These are phyloP conservation scores for Anthoscopus minutus DNA, from an alignment of 2,113 vertebrate genomes.

Conservation along the genomic window DNA sequence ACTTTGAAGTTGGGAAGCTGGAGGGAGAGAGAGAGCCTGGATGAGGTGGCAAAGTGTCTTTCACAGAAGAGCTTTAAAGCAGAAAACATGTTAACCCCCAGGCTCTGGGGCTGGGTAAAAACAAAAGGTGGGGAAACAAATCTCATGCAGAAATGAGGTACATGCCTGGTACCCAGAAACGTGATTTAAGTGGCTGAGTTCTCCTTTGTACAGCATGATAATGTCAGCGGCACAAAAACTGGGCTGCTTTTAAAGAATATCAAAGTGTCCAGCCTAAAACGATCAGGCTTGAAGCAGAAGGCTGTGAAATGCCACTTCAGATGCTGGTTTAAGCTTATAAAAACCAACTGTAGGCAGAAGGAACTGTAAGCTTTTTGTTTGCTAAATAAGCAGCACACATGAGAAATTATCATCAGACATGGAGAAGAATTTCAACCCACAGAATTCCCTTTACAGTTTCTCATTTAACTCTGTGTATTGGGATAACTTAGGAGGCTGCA, in stretches of 20 bases:
- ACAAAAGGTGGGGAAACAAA: neutral
- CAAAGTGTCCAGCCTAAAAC: neutral
- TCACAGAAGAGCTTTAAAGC: constrained; percentile 20
- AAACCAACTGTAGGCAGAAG: neutral
- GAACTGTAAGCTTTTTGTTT: neutral
- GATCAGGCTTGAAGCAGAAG: neutral
- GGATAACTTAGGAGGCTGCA: neutral
- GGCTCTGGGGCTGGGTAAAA: neutral
- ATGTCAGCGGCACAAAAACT: neutral
- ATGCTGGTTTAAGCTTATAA: neutral
- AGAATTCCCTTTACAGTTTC: neutral
- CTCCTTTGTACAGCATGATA: neutral
- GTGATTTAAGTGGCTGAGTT: neutral
- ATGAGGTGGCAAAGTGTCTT: constrained; percentile 16
- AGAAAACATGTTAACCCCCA: constrained; percentile 20
- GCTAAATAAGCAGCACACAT: neutral
- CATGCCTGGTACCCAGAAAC: neutral
- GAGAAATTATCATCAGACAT: neutral
- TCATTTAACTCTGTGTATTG: neutral
- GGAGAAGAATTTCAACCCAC: neutral
- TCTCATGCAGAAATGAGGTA: neutral
- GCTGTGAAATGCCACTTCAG: constrained; percentile 14
- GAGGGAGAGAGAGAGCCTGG: neutral
- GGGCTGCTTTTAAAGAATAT: neutral
- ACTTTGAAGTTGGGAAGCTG: constrained; percentile 15